Base-by-base conservation (phyloP, 2,113 vertebrate genomes). In the Halichoerus grypus region DNA sequence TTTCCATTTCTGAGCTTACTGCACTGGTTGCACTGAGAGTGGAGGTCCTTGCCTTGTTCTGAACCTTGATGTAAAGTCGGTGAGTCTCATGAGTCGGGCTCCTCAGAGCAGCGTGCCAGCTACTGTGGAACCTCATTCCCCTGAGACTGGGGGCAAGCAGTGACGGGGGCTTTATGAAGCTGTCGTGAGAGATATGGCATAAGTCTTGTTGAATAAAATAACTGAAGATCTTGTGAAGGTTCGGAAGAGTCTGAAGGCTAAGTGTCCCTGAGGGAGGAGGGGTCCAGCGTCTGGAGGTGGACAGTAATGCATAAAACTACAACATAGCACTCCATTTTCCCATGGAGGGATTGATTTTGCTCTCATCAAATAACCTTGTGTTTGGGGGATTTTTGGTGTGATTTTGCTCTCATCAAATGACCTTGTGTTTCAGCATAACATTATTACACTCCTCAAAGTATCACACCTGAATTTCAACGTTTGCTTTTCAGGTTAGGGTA, bases 51-150 rank as follows among this genome's bases (percentile, higher is more conserved):
- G 33, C 19, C 77, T 55, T 1, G 6, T 82, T 57, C 79, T 57
- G 53, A 26, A 26, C 33, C 22, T 26, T 3, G 22, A 36, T 5
- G 53, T 7, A 4, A 36, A 15, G 7, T 28, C 11, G 2, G 22
- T 11, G 36, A 74, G 74, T n/a, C 51, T 81, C 7, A 24, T 9
- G 28, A 5, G 53, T 42, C 4, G 39, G 55, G 2, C 9, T 79
- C 42, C 24, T 51, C 15, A 18, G 55, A 10, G 18, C 5, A 26
- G 10, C 22, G 0, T 19, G 13, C 5, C 4, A 2, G 42, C 19
- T 63, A 33, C 46, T 28, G 36, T 1, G 7, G 31, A 21, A 33
- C 28, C 3, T 31, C 14, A n/a, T 13, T 15, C 65, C 31, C 33
- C 63, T 33, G 33, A 59, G 31, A 3, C 5, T 36, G 9, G 55